These are phyloP conservation scores for Synodontis membranacea DNA, from an alignment of 2,113 vertebrate genomes.

Conservation along the genomic window DNA sequence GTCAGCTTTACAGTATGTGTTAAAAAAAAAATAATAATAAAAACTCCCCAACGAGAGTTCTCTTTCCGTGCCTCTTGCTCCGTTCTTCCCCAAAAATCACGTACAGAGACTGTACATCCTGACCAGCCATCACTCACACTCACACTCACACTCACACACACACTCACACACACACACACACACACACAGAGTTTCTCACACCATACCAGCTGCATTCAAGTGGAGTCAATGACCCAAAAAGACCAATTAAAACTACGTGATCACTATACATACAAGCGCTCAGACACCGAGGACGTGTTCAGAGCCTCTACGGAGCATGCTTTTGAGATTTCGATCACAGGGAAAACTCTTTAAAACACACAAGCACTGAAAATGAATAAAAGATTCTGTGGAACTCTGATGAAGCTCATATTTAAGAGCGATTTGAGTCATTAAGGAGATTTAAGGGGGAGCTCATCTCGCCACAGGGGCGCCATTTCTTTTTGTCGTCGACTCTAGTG, in stretches of 20 bases:
- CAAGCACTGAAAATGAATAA: not conserved
- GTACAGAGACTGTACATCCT: slow-evolving; percentile 28
- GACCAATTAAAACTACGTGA: slow-evolving; percentile 9
- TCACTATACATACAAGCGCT: not conserved
- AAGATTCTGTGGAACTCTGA: not conserved
- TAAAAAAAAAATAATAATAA: not conserved
- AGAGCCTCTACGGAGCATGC: not conserved
- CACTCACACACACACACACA: slow-evolving; percentile 26
- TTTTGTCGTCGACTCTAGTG: not conserved
- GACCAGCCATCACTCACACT: not conserved
- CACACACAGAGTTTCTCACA: not conserved
- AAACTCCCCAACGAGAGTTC: slow-evolving; percentile 2
- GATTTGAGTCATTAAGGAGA: not conserved
- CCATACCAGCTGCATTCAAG: not conserved
- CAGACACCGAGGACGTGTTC: not conserved
- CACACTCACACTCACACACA: not conserved
- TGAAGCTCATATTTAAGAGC: not conserved
- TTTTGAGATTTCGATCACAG: not conserved
- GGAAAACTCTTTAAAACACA: not conserved
- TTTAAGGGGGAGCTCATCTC: not conserved
- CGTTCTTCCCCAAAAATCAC: slow-evolving; percentile 17
- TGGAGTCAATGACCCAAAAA: slow-evolving; percentile 17
- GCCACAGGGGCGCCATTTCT: not conserved
- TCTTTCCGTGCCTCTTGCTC: not conserved
- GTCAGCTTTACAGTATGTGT: slow-evolving; percentile 20